These are phyloP conservation scores for Thalassaphorura encarpata DNA, from an alignment of 1,140 invertebrate species.

Conservation along the genomic window DNA sequence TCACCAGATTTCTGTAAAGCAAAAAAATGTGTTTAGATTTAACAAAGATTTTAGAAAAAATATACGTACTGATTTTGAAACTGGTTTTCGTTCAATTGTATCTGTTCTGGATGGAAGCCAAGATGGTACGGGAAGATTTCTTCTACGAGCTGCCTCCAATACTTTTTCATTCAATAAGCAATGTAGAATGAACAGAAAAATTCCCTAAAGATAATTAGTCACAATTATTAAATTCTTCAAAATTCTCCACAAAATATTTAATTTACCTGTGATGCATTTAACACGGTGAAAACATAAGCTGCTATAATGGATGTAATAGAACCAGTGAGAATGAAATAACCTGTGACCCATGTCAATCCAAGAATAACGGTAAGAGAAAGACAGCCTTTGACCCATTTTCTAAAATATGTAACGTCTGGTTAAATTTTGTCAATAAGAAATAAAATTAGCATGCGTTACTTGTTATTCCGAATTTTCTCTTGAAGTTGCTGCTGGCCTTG, in stretches of 20 bases:
- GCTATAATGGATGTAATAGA: slow-evolving; percentile 6
- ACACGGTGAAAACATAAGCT: slow-evolving; percentile 26
- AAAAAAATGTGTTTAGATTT: too few relatives aligned
- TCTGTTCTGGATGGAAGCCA: slow-evolving; percentile 14
- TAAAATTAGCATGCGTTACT: too few relatives aligned
- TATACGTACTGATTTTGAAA: too few relatives aligned
- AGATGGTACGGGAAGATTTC: slow-evolving; percentile 8
- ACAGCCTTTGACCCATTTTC: slow-evolving; percentile 25
- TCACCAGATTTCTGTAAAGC: too few relatives aligned
- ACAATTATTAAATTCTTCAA: not conserved
- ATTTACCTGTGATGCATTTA: slow-evolving; percentile 27
- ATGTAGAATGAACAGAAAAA: slow-evolving; percentile 23
- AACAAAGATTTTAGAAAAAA: too few relatives aligned
- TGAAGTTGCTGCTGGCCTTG: too few relatives aligned
- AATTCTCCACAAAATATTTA: not conserved
- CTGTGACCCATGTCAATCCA: slow-evolving; percentile 26
- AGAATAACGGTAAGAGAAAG: slow-evolving; percentile 27
- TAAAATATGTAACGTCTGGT: slow-evolving; percentile 6
- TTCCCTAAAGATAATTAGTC: slow-evolving; percentile 12
- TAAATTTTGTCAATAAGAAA: not conserved
- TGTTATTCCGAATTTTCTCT: too few relatives aligned
- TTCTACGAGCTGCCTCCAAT: slow-evolving; percentile 1
- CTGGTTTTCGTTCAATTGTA: too few relatives aligned
- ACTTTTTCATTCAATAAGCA: slow-evolving; percentile 29
- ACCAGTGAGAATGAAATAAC: slow-evolving; percentile 17